These are phyloP conservation scores for Euplagia quadripunctaria DNA, from an alignment of 2,888 invertebrate species.

Conservation along the genomic window DNA sequence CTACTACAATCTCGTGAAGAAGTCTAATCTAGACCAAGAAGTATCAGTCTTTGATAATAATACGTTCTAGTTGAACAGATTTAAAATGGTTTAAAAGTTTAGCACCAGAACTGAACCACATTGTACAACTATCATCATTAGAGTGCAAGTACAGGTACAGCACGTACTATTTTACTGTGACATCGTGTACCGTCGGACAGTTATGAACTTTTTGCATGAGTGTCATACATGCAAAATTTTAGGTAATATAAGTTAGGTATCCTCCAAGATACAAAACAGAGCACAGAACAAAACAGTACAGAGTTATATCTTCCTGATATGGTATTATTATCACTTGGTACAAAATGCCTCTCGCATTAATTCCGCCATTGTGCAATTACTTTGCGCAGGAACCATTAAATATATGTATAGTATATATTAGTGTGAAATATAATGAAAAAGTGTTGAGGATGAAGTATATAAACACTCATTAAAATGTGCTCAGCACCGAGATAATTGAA, in stretches of 20 bases:
- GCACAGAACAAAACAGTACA: neutral
- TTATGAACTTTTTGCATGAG: too few relatives aligned
- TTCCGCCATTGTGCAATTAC: neutral
- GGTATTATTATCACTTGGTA: neutral
- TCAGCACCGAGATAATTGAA: neutral
- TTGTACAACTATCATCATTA: too few relatives aligned
- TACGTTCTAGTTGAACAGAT: too few relatives aligned
- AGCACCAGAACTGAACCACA: neutral
- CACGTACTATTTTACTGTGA: too few relatives aligned
- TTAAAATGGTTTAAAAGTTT: neutral
- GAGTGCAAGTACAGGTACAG: too few relatives aligned
- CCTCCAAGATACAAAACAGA: neutral
- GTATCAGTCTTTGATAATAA: neutral
- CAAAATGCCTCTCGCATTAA: neutral
- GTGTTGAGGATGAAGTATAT: neutral
- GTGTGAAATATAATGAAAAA: neutral
- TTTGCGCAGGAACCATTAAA: neutral
- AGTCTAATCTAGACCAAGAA: too few relatives aligned
- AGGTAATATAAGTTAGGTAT: too few relatives aligned
- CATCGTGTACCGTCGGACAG: too few relatives aligned
- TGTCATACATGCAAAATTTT: too few relatives aligned
- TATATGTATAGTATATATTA: neutral
- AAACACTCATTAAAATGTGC: conserved; percentile 1
- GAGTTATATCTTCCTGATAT: neutral
- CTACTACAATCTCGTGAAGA: too few relatives aligned